A percentile compares a stretch with the other conserved stretches of the same genome.
These are phyloP conservation scores for Tichodroma muraria DNA, from an alignment of 2,113 vertebrate genomes.

Conservation along the genomic window DNA sequence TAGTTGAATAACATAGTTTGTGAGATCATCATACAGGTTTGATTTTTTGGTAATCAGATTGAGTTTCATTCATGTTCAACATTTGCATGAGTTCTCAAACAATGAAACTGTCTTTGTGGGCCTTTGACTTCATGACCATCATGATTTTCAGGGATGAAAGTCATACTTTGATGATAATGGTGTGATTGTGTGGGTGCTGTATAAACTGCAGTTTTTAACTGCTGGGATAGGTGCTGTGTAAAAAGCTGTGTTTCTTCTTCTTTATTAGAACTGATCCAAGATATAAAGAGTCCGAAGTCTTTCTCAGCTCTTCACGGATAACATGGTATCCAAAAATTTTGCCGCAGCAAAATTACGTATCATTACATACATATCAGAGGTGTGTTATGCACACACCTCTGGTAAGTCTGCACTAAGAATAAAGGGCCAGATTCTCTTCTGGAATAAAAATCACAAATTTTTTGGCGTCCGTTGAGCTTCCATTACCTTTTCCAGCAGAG, in stretches of 20 bases:
- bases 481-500: neutral
- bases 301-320: neutral
- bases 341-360: neutral
- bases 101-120: conserved; percentile 16
- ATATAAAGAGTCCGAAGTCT: neutral
- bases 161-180: conserved; percentile 6
- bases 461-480: neutral
- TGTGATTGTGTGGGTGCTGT: neutral
- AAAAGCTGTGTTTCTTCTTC: conserved; percentile 3
- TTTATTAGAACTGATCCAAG: neutral
- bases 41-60: conserved; percentile 33
- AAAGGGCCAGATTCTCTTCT: neutral
- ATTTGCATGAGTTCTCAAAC: conserved; percentile 47
- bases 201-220: conserved; percentile 10
- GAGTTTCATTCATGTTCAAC: neutral
- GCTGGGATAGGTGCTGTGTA: neutral
- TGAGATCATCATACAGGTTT: neutral
- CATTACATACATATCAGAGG: too few species aligned
- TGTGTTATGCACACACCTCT: neutral
- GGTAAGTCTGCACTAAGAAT: neutral
- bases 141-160: neutral
- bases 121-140: neutral
- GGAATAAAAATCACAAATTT: neutral
- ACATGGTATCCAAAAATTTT: neutral
- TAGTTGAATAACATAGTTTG: neutral